Conservation (phyloP, 1,140 invertebrate species). For the Melipona quadrifasciata region DNA sequence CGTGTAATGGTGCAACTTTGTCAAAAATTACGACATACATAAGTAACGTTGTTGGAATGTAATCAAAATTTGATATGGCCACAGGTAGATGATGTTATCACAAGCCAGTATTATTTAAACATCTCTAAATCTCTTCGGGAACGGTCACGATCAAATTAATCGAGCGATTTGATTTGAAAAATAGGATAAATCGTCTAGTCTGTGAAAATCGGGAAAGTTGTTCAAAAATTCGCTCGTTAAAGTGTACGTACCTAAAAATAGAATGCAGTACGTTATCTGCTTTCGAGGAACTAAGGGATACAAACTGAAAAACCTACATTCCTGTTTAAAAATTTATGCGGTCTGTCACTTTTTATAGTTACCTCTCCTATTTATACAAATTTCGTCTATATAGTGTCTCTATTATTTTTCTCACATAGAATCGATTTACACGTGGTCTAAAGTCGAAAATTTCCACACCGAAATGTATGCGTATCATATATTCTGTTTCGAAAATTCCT, state of each 20-base stretch:
- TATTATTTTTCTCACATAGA: background rate
- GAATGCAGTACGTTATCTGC: conserved; percentile 25
- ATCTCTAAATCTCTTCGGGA: background rate
- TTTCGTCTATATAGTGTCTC: background rate
- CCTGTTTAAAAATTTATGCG: background rate
- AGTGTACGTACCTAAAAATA: conserved; percentile 34
- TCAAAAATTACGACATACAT: background rate
- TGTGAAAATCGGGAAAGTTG: conserved; percentile 10
- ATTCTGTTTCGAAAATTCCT: background rate
- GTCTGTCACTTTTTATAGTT: background rate
- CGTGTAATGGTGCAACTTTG: background rate
- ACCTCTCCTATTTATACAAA: background rate
- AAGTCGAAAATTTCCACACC: background rate
- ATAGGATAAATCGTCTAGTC: background rate
- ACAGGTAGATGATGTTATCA: conserved; percentile 20
- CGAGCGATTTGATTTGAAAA: background rate
- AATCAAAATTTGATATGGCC: conserved; percentile 10
- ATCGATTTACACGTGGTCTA: conserved; percentile 21
- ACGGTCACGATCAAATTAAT: background rate
- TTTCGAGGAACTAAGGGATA: conserved; percentile 10
- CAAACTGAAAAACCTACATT: conserved; percentile 6
- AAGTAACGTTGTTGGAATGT: conserved; percentile 2
- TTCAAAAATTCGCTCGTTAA: conserved; percentile 33
- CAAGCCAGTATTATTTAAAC: background rate
- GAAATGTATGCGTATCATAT: background rate